Conservation (phyloP, 2,888 invertebrate species). For the Theretra japonica region DNA sequence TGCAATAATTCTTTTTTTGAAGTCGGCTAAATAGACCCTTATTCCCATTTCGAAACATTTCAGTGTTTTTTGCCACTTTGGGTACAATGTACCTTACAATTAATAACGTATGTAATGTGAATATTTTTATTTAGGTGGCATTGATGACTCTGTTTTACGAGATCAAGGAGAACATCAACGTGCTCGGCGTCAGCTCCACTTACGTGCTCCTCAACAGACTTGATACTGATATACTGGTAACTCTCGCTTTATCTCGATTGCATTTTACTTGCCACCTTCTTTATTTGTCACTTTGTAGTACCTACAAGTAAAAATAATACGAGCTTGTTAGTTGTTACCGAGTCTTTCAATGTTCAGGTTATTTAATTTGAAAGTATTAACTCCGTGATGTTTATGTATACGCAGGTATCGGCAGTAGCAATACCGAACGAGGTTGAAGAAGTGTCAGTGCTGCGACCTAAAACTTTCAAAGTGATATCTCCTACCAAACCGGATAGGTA, state of each 20-base stretch:
- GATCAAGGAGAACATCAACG: conserved; percentile 87
- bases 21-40: too few species aligned
- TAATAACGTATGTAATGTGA: not conserved
- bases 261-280: not conserved
- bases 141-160: conserved; percentile 87
- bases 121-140: conserved; percentile 74
- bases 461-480: conserved; percentile 54
- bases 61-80: too few species aligned
- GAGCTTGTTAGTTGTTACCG: not conserved
- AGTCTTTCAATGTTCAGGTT: too few species aligned
- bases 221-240: conserved; percentile 80
- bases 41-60: too few species aligned
- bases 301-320: not conserved
- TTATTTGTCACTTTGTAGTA: too few species aligned
- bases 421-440: conserved; percentile 48
- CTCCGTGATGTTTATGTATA: not conserved
- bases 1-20: too few species aligned
- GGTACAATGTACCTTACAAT: too few species aligned
- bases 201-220: conserved; percentile 87
- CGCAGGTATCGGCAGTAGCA: conserved; percentile 50
- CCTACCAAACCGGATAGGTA: conserved; percentile 56
- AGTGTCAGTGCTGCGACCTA: conserved; percentile 48
- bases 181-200: conserved; percentile 86
- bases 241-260: conserved; percentile 30
- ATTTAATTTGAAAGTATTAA: too few species aligned